Evolutionary conservation across 1,140 invertebrate species (phyloP).

Genomic region (Gryllus bimaculatus): DNA sequence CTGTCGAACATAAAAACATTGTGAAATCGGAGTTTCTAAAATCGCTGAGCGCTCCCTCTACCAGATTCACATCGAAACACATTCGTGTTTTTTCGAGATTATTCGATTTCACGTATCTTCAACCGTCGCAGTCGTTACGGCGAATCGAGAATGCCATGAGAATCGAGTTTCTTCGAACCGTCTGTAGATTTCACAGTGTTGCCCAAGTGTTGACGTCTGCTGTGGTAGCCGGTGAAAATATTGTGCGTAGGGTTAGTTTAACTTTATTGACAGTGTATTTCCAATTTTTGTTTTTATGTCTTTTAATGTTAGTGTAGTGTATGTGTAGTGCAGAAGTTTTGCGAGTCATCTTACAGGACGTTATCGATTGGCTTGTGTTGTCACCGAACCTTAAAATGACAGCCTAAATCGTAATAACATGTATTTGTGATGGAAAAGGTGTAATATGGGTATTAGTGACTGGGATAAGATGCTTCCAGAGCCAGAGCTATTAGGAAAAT

Average conservation of each 20-base stretch:
- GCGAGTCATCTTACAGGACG: background rate
- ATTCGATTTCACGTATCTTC: no score
- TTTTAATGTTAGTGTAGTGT: background rate
- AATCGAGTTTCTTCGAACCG: no score
- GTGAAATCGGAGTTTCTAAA: no score
- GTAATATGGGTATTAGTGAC: conserved; percentile 20
- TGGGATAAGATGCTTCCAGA: conserved; percentile 44
- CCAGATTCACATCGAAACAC: no score
- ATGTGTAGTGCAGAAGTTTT: background rate
- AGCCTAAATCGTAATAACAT: background rate
- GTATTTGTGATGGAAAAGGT: background rate
- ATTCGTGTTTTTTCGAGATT: no score
- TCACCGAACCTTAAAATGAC: background rate
- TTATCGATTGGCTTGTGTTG: background rate
- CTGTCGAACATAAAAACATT: no score
- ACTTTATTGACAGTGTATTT: background rate
- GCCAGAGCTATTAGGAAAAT: conserved; percentile 43
- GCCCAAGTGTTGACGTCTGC: background rate
- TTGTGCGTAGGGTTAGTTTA: background rate
- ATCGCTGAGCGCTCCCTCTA: no score
- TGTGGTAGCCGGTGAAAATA: background rate
- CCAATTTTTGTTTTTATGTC: background rate
- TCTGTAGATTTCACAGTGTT: background rate
- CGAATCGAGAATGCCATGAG: no score
- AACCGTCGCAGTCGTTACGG: no score